Conservation (phyloP, 2,797 vertebrate genomes). For the Rousettus madagascariensis region DNA sequence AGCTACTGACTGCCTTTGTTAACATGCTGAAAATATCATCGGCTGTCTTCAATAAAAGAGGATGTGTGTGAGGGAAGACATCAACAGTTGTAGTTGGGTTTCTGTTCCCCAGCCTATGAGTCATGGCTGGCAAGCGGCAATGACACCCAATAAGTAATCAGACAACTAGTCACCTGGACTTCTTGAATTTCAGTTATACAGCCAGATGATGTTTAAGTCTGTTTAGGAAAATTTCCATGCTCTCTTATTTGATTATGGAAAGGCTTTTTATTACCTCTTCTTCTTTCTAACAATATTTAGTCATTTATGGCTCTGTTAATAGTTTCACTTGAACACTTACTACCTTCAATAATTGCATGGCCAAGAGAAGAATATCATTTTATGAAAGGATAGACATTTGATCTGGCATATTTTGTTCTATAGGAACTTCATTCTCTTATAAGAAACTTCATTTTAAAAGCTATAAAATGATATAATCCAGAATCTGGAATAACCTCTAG, state of each 20-base stretch:
- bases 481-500: constrained; percentile 19
- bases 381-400: neutral
- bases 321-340: constrained; percentile 6
- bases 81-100: constrained; percentile 50
- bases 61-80: constrained; percentile 57
- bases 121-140: constrained; percentile 31
- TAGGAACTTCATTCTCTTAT: neutral
- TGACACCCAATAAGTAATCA: neutral
- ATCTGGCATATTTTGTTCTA: neutral
- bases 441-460: constrained; percentile 10
- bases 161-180: neutral
- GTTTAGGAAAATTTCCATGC: neutral
- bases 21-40: constrained; percentile 79
- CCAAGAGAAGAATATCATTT: constrained; percentile 28
- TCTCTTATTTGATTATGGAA: neutral
- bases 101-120: constrained; percentile 51
- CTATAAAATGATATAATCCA: constrained; percentile 1
- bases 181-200: constrained; percentile 5
- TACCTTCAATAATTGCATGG: constrained; percentile 20
- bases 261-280: neutral
- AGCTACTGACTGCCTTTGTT: constrained; percentile 79
- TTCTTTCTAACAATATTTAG: constrained; percentile 4
- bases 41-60: constrained; percentile 82
- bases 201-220: neutral
- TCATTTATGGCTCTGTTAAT: constrained; percentile 28